phyloP scores from a whole-genome alignment of 1,140 invertebrate species.

The Macrocentrus cingulum region DNA sequence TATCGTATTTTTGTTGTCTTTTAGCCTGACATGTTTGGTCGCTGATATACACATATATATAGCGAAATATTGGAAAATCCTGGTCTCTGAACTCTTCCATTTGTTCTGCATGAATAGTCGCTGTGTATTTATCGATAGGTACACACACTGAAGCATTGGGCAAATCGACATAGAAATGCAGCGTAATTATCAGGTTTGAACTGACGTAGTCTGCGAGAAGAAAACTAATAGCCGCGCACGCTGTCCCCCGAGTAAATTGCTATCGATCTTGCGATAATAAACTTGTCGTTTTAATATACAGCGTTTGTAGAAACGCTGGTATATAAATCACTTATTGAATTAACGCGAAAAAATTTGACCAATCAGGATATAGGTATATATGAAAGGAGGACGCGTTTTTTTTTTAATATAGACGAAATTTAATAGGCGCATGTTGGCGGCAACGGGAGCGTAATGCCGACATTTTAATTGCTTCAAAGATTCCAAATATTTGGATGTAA shows the following conservation, averaged over 20 bases:
- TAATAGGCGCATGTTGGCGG: constrained; percentile 3
- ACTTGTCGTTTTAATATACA: constrained; percentile 2
- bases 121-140: not conserved
- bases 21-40: too few relatives aligned
- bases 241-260: constrained; percentile 10
- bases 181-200: not conserved
- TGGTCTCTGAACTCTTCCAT: not conserved
- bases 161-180: not conserved
- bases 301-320: not conserved
- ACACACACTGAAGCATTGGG: not conserved
- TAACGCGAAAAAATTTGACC: too few relatives aligned
- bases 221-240: constrained; percentile 4
- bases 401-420: not conserved
- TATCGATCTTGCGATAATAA: constrained; percentile 5
- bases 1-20: too few relatives aligned
- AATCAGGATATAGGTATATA: too few relatives aligned
- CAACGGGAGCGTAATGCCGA: constrained; percentile 7
- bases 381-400: too few relatives aligned
- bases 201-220: constrained; percentile 1
- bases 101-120: not conserved
- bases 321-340: too few relatives aligned
- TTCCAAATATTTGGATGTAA: constrained; percentile 17
- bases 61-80: not conserved
- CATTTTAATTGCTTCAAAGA: constrained; percentile 26
- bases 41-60: too few relatives aligned